Evolutionary conservation across 1,140 invertebrate species (phyloP).

Genomic region (Chrysomallon squamiferum): DNA sequence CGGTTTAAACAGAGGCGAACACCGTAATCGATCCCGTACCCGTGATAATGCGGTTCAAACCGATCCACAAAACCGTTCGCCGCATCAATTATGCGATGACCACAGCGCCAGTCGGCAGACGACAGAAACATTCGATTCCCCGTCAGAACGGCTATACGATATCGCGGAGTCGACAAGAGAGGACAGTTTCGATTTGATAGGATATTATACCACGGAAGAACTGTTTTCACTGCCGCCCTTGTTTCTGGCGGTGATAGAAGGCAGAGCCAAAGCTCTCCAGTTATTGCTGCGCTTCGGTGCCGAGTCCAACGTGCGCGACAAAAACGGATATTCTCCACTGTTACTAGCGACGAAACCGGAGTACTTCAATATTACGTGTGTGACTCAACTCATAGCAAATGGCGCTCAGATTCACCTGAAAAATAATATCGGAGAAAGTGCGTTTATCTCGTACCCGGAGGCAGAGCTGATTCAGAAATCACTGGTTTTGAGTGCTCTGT

Average conservation of each 20-base stretch:
- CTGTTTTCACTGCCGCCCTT: slow-evolving; percentile 68
- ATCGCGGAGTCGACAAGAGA: not conserved
- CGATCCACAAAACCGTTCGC: not conserved
- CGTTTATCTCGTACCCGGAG: slow-evolving; percentile 57
- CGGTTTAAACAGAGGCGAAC: not conserved
- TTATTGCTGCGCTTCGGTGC: slow-evolving; percentile 69
- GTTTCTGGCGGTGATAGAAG: slow-evolving; percentile 67
- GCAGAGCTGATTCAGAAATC: slow-evolving; percentile 63
- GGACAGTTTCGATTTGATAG: slow-evolving; percentile 30
- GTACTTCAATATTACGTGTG: slow-evolving; percentile 66
- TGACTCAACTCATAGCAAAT: slow-evolving; percentile 66
- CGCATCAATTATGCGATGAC: not conserved
- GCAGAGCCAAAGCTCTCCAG: slow-evolving; percentile 65
- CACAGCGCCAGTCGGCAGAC: not conserved
- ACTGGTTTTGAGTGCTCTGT: slow-evolving; percentile 56
- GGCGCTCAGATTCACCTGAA: slow-evolving; percentile 65
- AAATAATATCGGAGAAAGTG: slow-evolving; percentile 63
- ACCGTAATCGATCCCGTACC: not conserved
- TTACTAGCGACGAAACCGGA: slow-evolving; percentile 67
- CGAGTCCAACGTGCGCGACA: slow-evolving; percentile 63
- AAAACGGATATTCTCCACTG: slow-evolving; percentile 68
- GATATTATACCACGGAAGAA: slow-evolving; percentile 64
- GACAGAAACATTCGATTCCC: not conserved
- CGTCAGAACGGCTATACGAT: not conserved
- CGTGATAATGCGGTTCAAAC: not conserved